Evolutionary conservation across 2,888 invertebrate genomes (phyloP).

Genomic region (Urechis unicinctus): DNA sequence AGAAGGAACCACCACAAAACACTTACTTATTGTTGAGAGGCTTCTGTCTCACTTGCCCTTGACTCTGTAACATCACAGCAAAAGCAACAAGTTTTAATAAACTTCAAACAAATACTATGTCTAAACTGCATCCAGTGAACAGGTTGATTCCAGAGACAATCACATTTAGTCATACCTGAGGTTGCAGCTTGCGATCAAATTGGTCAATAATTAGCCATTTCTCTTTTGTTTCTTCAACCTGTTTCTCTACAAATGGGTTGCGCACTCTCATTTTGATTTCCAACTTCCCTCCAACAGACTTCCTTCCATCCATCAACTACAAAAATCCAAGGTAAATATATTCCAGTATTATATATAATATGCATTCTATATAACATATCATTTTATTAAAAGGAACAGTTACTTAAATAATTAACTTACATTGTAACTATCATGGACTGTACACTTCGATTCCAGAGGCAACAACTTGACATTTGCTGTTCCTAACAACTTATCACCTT

Average conservation of each 20-base stretch:
- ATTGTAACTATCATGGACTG: slow-evolving; percentile 85
- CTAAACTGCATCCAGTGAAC: background rate
- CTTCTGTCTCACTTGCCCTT: background rate
- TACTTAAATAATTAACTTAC: slow-evolving; percentile 58
- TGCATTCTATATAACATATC: background rate
- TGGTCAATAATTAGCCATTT: slow-evolving; percentile 81
- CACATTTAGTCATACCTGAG: background rate
- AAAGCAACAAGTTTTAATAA: too few relatives aligned
- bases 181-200: slow-evolving; percentile 17
- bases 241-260: slow-evolving; percentile 79
- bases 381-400: background rate
- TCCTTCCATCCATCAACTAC: slow-evolving; percentile 83
- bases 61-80: too few relatives aligned
- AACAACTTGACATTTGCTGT: slow-evolving; percentile 76
- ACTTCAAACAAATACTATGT: too few relatives aligned
- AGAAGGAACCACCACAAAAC: background rate
- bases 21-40: background rate
- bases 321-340: slow-evolving; percentile 8
- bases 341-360: background rate
- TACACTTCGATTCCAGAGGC: slow-evolving; percentile 80
- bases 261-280: slow-evolving; percentile 82
- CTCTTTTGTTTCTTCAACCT: slow-evolving; percentile 80
- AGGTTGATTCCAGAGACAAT: background rate
- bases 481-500: slow-evolving; percentile 80
- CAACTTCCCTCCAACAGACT: slow-evolving; percentile 79